These are phyloP conservation scores for Electrona antarctica DNA, from an alignment of 2,113 vertebrate genomes.

Conservation along the genomic window DNA sequence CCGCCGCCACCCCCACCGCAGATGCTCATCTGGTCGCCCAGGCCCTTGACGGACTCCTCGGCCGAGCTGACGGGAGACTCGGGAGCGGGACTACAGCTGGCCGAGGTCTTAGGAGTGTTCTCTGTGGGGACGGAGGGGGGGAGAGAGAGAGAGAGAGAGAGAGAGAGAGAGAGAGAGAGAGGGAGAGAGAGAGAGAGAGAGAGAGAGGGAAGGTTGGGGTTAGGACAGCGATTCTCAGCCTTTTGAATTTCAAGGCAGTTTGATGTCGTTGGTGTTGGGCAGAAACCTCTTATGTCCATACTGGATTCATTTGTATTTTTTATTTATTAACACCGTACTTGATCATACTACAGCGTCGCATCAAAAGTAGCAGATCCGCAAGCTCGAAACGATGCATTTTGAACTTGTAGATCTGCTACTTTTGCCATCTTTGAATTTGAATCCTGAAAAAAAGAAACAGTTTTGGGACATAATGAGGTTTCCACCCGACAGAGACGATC, in stretches of 20 bases:
- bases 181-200: not conserved
- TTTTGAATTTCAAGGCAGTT: no score
- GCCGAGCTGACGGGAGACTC: constrained; percentile 87
- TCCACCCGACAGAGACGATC: no score
- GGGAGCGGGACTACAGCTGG: constrained; percentile 88
- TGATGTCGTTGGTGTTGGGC: not conserved
- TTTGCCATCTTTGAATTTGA: no score
- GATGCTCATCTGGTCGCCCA: constrained; percentile 72
- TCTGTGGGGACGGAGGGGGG: constrained; percentile 70
- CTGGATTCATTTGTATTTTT: no score
- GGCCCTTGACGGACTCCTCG: constrained; percentile 87
- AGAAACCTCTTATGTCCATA: not conserved
- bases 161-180: not conserved
- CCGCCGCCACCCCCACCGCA: not conserved
- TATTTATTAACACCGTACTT: no score
- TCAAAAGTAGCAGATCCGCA: no score
- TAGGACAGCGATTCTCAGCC: no score
- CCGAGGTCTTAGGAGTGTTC: constrained; percentile 90
- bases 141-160: not conserved
- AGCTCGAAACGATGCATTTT: no score
- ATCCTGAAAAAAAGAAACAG: no score
- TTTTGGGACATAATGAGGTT: no score
- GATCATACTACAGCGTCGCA: no score
- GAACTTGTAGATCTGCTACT: no score
- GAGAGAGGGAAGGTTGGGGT: not conserved